Evolutionary conservation across 53 echinoderm and acorn worm genomes (phyloP), one percentile per base, ranked within the genome.

Genomic region (Pentamera pediparva): DNA sequence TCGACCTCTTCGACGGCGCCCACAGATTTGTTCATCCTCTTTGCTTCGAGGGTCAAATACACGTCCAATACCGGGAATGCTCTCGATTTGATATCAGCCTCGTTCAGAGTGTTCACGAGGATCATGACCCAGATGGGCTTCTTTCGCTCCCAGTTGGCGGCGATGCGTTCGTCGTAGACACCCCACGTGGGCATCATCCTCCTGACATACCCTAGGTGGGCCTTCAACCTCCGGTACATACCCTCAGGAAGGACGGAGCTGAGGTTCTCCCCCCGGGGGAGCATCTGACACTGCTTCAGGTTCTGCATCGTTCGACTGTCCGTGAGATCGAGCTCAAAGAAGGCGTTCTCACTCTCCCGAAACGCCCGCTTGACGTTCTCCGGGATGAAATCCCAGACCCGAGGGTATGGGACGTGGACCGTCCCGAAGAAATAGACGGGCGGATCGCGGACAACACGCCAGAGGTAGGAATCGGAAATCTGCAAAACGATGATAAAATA

Each of bases 91-190:
- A 96, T 81, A 60, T 96, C 96, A 0, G 87, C 75, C 50, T 96
- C 96, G 18, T 91, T 96, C 55, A 96, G 61, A 25, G 96, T 88
- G 59, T 96, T 91, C 43, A 96, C 88, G 83, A 96, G 81, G 2
- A 96, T 75, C 96, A 96, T 96, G 26, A 96, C 91, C 96, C 96
- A 96, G 27, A 96, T 83, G 15, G 96, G 96, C 40, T 88, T 69
- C 57, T 96, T 96, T 35, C 88, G 69, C 51, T 96, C 89, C 96
- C 96, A 96, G 78, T 96, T 96, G 1, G 91, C 96, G 10, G 91
- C 96, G 39, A 96, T 96, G 7, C 91, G 85, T 32, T 96, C 96
- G 22, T 91, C 96, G 52, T 96, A 96, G 4, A 96, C 73, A 0
- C 86, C 91, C 96, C 96, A 96, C 3, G 85, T 76, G 38, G 91